Percentiles rank a stretch among this genome's conserved stretches.
Evolutionary conservation across 2,888 invertebrate species (phyloP).

Genomic region (Gastrophysa polygoni): DNA sequence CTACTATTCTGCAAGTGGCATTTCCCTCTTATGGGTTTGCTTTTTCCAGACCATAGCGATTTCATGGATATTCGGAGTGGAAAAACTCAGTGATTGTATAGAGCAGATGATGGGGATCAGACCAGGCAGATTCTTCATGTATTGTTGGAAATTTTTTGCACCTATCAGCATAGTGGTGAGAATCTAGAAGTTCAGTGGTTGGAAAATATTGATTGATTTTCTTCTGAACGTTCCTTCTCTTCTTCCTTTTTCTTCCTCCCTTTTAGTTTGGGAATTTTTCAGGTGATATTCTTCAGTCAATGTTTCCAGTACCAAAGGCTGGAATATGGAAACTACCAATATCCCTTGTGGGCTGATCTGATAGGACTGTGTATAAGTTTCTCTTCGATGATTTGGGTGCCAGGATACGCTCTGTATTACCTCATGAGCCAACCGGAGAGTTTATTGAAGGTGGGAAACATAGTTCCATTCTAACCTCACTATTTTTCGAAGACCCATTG

Average conservation of each 20-base stretch:
- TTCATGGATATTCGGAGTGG: slow-evolving; percentile 66
- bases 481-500: too few relatives aligned
- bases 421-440: slow-evolving; percentile 61
- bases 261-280: too few relatives aligned
- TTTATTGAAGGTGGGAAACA: slow-evolving; percentile 59
- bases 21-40: slow-evolving; percentile 66
- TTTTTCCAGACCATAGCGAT: slow-evolving; percentile 67
- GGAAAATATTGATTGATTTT: neutral
- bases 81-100: slow-evolving; percentile 65
- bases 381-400: slow-evolving; percentile 71
- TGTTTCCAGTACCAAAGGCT: slow-evolving; percentile 65
- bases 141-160: slow-evolving; percentile 67
- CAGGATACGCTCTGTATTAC: slow-evolving; percentile 67
- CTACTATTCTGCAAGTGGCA: slow-evolving; percentile 66
- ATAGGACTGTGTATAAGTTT: slow-evolving; percentile 67
- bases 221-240: too few relatives aligned
- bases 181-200: too few relatives aligned
- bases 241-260: too few relatives aligned
- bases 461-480: too few relatives aligned
- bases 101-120: slow-evolving; percentile 68
- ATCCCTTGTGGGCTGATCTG: slow-evolving; percentile 67
- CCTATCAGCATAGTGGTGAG: slow-evolving; percentile 67
- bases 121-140: slow-evolving; percentile 62
- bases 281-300: slow-evolving; percentile 69
- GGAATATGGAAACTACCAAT: slow-evolving; percentile 64